A percentile compares a stretch with the other conserved stretches of the same genome.
These are phyloP conservation scores for Aricia artaxerxes DNA, from an alignment of 2,888 invertebrate species.

Conservation along the genomic window DNA sequence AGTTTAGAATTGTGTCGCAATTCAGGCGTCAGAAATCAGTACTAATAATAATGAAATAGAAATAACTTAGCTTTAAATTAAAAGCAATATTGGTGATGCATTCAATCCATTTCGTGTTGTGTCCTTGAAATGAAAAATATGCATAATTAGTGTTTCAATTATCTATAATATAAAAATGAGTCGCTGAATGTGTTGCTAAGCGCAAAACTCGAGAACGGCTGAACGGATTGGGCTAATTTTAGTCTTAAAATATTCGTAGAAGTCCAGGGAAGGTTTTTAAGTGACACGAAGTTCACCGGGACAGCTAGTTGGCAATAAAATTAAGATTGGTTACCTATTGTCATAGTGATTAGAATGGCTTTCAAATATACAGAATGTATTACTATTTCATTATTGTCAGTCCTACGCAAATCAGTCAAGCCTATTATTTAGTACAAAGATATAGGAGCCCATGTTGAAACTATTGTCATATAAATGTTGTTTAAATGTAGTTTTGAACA, in stretches of 20 bases:
- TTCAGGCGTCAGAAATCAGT: background rate
- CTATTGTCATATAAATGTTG: conserved; percentile 25
- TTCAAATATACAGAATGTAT: too few relatives aligned
- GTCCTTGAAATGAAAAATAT: background rate
- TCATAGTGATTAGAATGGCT: too few relatives aligned
- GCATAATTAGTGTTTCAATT: too few relatives aligned
- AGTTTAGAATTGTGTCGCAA: background rate
- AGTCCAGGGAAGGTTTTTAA: too few relatives aligned
- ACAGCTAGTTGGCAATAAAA: background rate
- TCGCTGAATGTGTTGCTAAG: too few relatives aligned
- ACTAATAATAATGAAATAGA: background rate
- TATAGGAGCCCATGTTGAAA: conserved; percentile 33
- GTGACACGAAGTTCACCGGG: too few relatives aligned
- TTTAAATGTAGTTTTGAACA: conserved; percentile 52
- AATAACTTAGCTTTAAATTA: background rate
- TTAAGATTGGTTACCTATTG: background rate
- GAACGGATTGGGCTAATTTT: too few relatives aligned
- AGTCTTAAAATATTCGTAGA: too few relatives aligned
- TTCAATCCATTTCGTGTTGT: too few relatives aligned
- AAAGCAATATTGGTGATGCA: too few relatives aligned
- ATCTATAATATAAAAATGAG: too few relatives aligned
- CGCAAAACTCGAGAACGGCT: too few relatives aligned
- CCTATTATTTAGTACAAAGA: conserved; percentile 22
- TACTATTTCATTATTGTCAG: background rate
- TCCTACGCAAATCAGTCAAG: background rate